These are phyloP conservation scores for Poeciliopsis presidionis DNA, from an alignment of 2,797 vertebrate genomes.

Conservation along the genomic window DNA sequence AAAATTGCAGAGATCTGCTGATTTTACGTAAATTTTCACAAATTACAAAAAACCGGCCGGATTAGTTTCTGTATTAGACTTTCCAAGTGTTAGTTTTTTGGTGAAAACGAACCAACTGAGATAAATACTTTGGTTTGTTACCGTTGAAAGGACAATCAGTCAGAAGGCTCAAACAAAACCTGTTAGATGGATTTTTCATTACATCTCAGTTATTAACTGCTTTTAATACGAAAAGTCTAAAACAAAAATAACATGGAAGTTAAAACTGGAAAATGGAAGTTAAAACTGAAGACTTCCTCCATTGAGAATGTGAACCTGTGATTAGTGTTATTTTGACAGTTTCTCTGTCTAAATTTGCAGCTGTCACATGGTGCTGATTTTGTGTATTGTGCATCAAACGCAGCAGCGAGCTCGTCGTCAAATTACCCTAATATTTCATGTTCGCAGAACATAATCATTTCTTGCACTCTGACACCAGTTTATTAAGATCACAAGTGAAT, in stretches of 20 bases:
- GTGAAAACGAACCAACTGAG: not conserved
- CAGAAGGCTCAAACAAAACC: not conserved
- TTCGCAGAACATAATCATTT: conserved; percentile 58
- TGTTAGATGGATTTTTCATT: not conserved
- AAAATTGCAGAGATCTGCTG: not conserved
- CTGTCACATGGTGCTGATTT: conserved; percentile 13
- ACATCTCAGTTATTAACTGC: not conserved
- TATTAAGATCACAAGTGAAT: conserved; percentile 66
- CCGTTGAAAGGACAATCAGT: not conserved
- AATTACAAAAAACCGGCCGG: not conserved
- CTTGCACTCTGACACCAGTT: conserved; percentile 64
- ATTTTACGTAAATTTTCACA: not conserved
- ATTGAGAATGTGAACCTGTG: not conserved
- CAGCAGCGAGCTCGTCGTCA: conserved; percentile 19
- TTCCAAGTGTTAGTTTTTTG: not conserved
- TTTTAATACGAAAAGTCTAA: not conserved
- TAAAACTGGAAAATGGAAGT: not conserved
- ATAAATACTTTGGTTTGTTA: not conserved
- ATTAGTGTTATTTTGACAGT: not conserved
- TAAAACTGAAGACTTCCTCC: not conserved
- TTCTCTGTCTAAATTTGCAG: not conserved
- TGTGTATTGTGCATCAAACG: not conserved
- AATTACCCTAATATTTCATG: conserved; percentile 58
- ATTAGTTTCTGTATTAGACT: not conserved
- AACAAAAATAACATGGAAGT: not conserved